Evolutionary conservation across 2,797 vertebrate species (phyloP), one percentile per base, ranked within the genome.

Genomic region (Chanos chanos): DNA sequence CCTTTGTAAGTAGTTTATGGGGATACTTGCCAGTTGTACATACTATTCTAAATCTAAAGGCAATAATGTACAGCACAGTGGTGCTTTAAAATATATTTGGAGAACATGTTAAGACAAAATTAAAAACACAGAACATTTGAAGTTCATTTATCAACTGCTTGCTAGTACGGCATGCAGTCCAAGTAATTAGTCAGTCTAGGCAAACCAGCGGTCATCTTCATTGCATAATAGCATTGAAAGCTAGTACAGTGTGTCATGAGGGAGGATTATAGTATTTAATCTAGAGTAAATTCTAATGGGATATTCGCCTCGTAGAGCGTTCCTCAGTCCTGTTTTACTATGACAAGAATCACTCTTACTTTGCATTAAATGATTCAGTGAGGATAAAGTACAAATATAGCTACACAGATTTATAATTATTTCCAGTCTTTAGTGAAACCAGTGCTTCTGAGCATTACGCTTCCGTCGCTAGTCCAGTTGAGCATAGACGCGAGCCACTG

Each of bases 191-290:
- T 19, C 47, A 33, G 75, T 75, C 71, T 64, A 73, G 60, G 75
- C 69, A 72, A 63, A 75, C 60, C 76, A 50, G 8, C 66, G 72
- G 77, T 81, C 80, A 76, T 80, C 75, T 79, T 69, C 60, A 79
- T 87, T 89, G 83, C 85, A 80, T 86, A 87, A 87, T 50, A 74
- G 71, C 71, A 27, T 61, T 25, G 37, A 53, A 81, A 74, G 79
- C 61, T 75, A 76, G 76, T 72, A 71, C 69, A 50, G 62, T 61
- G 74, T 80, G 80, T 79, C 79, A 84, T 79, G 76, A 16, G 79
- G 76, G 79, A 50, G 84, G 87, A 88, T 89, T 88, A 87, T 82
- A 80, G 78, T 77, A 81, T 84, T 87, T 86, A 86, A 84, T 85
- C 83, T 77, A 21, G 74, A 84, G 76, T 83, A 73, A 73, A 83